Evolutionary conservation across 2,113 vertebrate species (phyloP).

Genomic region (Ivindomyrus marchei): DNA sequence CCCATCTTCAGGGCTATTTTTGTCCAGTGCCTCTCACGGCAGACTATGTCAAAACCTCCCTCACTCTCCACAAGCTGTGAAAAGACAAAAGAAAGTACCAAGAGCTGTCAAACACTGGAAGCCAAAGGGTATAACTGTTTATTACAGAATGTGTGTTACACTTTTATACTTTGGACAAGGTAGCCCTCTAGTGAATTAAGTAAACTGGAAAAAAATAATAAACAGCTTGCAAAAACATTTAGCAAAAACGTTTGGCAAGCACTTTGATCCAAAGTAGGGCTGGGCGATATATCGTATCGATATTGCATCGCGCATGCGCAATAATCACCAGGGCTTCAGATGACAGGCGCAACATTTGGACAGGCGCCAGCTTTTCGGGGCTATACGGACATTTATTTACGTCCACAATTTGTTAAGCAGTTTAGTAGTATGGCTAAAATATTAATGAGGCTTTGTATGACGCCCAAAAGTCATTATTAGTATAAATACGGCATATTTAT

Average conservation of each 20-base stretch:
- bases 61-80: slow-evolving; percentile 88
- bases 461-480: too few relatives aligned
- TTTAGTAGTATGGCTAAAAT: too few relatives aligned
- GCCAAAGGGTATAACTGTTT: background rate
- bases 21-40: slow-evolving; percentile 93
- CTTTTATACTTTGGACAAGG: background rate
- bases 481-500: too few relatives aligned
- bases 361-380: too few relatives aligned
- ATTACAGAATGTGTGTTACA: background rate
- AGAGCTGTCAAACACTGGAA: background rate
- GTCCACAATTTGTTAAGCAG: too few relatives aligned
- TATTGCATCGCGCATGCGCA: too few relatives aligned
- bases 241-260: too few relatives aligned
- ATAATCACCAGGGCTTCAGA: too few relatives aligned
- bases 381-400: too few relatives aligned
- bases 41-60: slow-evolving; percentile 88
- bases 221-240: background rate
- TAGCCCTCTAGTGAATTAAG: background rate
- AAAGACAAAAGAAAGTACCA: background rate
- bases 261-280: background rate
- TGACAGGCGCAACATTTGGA: too few relatives aligned
- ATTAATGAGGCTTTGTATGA: too few relatives aligned
- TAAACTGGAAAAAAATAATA: background rate
- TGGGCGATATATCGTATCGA: too few relatives aligned
- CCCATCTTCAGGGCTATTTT: slow-evolving; percentile 93